These are phyloP conservation scores for Lamellibrachia columna DNA, from an alignment of 2,888 invertebrate genomes.

Conservation along the genomic window DNA sequence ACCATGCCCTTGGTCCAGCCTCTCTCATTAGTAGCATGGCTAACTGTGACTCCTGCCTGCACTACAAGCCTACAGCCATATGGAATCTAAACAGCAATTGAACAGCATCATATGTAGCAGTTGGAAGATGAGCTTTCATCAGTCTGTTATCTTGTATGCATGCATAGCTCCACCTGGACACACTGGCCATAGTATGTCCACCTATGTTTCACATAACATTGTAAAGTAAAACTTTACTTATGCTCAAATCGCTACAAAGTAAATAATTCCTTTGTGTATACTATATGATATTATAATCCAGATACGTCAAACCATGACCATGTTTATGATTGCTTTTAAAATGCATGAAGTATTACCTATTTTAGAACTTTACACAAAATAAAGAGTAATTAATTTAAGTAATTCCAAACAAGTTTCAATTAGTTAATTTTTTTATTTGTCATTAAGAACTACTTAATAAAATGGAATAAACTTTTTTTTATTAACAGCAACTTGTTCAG, in stretches of 20 bases:
- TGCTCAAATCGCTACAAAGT: no score
- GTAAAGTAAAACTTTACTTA: no score
- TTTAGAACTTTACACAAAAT: neutral
- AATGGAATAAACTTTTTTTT: neutral
- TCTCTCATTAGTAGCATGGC: neutral
- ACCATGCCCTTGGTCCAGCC: neutral
- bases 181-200: neutral
- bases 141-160: neutral
- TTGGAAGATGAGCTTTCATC: neutral
- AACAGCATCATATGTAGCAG: neutral
- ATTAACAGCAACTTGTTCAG: neutral
- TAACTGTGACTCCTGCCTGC: neutral
- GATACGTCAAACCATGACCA: no score
- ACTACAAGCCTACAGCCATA: neutral
- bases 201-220: no score
- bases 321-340: neutral
- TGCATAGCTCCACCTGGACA: neutral
- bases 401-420: neutral
- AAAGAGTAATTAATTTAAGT: neutral
- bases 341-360: neutral
- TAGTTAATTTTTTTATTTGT: neutral
- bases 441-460: neutral
- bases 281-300: no score
- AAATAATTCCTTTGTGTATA: no score
- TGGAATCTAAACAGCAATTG: constrained; percentile 12